Base-by-base conservation (phyloP, 1,140 invertebrate genomes). In the Ectropis grisescens region DNA sequence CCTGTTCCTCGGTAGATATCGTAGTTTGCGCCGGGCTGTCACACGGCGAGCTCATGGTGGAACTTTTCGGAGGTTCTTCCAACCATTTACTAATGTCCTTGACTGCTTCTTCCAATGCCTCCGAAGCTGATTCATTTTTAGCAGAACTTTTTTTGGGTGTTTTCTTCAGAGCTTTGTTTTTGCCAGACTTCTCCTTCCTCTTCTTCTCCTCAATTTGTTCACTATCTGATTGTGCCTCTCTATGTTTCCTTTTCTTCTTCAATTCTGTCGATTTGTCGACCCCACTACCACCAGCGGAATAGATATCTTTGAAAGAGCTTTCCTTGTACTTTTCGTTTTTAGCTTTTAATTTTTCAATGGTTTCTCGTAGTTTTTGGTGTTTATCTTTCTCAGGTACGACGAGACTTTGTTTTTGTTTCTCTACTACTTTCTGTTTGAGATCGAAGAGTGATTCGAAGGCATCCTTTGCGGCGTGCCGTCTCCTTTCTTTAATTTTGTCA, bases 51-150 rank as follows among this genome's bases (percentile, higher is more conserved):
- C 90, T 91, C 46, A 88, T 88, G 53, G 89, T 88, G 0, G 89
- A 86, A 31, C 89, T 85, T 41, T 87, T 88, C 0, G 93, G 92
- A 2, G 92, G 89, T 47, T 94, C 91, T 60, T 94, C 92, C 26
- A 95, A 71, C 92, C 92, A 94, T 58, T 93, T 93, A 56, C 92
- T 94, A 12, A 95, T 93, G 62, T 94, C 93, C 85, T 93, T 93
- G 2, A 94, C 81, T 11, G 92, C 93, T 82, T 94, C 91, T 68
- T 94, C 92, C 2, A 95, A 74, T 1, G 91, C 92, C 41, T 93
- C 91, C 36, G 92, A 87, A 5, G 87, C 88, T 4, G 87, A 85
- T 44, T 83, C 83, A 53, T 84, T 88, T 51, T 83, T 85, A 7
- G 76, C 71, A 1, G 61, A 52, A 50, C 55, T 75, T 32, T 69